Conservation (phyloP, 2,888 invertebrate genomes). For the Cheilosia impressa region DNA sequence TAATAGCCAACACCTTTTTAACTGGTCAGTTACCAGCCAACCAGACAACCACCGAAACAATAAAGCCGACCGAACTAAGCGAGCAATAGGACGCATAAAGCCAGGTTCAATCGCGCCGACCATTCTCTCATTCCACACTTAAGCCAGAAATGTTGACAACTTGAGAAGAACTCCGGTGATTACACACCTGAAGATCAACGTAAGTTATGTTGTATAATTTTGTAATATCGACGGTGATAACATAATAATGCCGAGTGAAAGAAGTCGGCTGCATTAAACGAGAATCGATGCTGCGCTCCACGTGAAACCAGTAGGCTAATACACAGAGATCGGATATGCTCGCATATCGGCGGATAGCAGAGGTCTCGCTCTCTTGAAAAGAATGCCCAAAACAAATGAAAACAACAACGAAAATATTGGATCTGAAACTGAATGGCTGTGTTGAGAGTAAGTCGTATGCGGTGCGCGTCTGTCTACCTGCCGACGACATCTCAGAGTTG, state of each 20-base stretch:
- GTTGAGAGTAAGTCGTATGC: slow-evolving; percentile 41
- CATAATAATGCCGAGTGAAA: slow-evolving; percentile 74
- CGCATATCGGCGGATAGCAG: slow-evolving; percentile 20
- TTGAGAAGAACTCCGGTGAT: slow-evolving; percentile 81
- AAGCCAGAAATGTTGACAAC: slow-evolving; percentile 83
- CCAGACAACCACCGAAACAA: slow-evolving; percentile 70
- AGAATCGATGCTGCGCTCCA: slow-evolving; percentile 45
- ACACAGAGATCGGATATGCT: neutral
- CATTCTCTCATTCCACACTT: slow-evolving; percentile 77
- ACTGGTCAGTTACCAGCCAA: slow-evolving; percentile 46
- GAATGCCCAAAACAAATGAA: slow-evolving; percentile 72
- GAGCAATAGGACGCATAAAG: slow-evolving; percentile 62
- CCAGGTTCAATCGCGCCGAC: slow-evolving; percentile 68
- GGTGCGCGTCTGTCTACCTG: slow-evolving; percentile 54
- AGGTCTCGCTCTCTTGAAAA: slow-evolving; percentile 30
- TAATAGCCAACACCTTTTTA: slow-evolving; percentile 73
- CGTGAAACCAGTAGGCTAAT: slow-evolving; percentile 74
- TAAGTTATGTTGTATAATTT: slow-evolving; percentile 79
- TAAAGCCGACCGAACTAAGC: slow-evolving; percentile 60
- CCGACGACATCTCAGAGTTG: slow-evolving; percentile 21
- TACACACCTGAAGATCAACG: slow-evolving; percentile 81
- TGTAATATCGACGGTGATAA: slow-evolving; percentile 75
- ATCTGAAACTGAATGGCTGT: slow-evolving; percentile 48
- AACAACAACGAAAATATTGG: slow-evolving; percentile 74
- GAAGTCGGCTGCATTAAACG: slow-evolving; percentile 73